phyloP scores from a whole-genome alignment of 2,888 invertebrate species.

The Uloborus plumipes region DNA sequence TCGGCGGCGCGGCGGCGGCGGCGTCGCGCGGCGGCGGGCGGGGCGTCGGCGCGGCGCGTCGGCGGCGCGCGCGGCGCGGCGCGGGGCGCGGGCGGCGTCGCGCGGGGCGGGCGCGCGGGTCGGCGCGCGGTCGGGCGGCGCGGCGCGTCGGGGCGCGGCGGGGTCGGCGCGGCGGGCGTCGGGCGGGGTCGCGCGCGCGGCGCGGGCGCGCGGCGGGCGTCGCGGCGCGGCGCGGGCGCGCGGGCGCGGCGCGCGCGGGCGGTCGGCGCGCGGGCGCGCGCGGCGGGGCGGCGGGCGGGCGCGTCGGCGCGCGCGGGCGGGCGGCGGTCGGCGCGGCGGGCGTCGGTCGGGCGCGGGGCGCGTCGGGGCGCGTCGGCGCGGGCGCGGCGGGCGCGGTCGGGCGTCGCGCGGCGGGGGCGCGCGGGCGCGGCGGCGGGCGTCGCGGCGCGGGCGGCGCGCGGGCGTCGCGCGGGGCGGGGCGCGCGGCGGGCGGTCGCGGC shows the following conservation, averaged over 20 bases:
- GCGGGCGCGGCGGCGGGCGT: background rate
- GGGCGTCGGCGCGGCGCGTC: background rate
- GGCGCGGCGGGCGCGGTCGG: background rate
- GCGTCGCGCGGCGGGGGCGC: background rate
- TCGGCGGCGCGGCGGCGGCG: background rate
- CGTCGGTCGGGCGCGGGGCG: background rate
- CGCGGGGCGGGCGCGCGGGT: background rate
- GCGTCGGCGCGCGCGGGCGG: background rate
- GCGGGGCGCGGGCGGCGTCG: background rate
- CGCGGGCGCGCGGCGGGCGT: background rate
- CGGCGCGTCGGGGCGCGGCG: background rate
- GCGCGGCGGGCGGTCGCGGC: background rate
- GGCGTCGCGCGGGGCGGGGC: background rate
- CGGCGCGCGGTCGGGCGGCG: background rate
- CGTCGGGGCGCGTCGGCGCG: background rate
- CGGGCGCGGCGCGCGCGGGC: background rate
- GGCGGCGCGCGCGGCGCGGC: background rate
- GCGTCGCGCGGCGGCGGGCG: background rate
- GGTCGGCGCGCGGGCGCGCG: background rate
- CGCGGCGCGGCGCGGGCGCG: background rate
- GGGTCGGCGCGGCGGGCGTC: background rate
- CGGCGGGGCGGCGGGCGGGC: background rate
- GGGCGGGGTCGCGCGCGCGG: background rate
- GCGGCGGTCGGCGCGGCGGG: background rate
- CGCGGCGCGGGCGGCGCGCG: background rate